phyloP scores from a whole-genome alignment of 2,113 vertebrate species.

The Tautogolabrus adspersus region DNA sequence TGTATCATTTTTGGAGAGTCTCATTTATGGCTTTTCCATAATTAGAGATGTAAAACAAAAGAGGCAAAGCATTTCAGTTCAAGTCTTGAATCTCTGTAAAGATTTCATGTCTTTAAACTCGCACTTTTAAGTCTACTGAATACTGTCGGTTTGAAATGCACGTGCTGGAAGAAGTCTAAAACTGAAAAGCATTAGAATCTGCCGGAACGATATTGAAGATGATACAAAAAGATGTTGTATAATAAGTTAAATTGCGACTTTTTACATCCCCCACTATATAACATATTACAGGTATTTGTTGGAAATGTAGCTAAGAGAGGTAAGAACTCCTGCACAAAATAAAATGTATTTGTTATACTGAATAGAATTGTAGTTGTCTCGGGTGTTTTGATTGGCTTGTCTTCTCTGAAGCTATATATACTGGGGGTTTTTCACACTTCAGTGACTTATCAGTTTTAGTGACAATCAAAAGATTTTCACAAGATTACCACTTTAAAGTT shows the following conservation, averaged over 20 bases:
- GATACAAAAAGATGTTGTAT: too few relatives aligned
- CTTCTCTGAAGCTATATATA: not conserved
- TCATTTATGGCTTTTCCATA: not conserved
- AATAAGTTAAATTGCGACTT: too few relatives aligned
- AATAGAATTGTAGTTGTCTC: not conserved
- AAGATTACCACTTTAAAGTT: constrained; percentile 8
- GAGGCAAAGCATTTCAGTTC: not conserved
- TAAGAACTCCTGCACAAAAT: too few relatives aligned
- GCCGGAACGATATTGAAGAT: not conserved
- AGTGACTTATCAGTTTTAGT: not conserved
- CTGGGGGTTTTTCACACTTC: not conserved
- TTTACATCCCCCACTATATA: too few relatives aligned
- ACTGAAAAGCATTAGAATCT: not conserved
- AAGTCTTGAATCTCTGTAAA: too few relatives aligned
- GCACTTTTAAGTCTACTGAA: not conserved
- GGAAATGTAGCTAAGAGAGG: too few relatives aligned
- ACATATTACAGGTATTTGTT: not conserved
- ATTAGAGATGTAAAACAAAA: constrained; percentile 9
- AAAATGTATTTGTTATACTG: not conserved
- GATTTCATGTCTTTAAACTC: not conserved
- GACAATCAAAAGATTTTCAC: not conserved
- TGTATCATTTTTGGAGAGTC: constrained; percentile 22
- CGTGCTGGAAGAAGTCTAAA: not conserved
- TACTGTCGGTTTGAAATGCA: not conserved
- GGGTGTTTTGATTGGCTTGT: not conserved